phyloP scores from a whole-genome alignment of 2,797 vertebrate species.

The Pampus argenteus region DNA sequence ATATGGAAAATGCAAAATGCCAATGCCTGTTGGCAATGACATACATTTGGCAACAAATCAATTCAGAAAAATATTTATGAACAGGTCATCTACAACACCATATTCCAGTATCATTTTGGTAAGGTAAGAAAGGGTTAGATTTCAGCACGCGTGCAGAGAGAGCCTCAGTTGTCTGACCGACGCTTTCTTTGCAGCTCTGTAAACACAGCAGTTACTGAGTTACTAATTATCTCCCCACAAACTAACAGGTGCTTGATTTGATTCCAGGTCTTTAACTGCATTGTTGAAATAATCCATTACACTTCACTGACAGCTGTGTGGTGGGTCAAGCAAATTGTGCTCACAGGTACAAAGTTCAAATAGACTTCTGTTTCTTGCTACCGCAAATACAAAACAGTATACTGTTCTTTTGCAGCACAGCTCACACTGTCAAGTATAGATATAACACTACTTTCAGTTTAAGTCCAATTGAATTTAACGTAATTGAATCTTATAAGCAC shows the following conservation, averaged over 20 bases:
- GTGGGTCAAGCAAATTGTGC: slow-evolving; percentile 56
- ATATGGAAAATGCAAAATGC: no score
- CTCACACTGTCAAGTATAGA: slow-evolving; percentile 26
- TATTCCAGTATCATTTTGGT: not conserved
- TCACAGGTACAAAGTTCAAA: slow-evolving; percentile 81
- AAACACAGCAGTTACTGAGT: slow-evolving; percentile 77
- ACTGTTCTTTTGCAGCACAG: slow-evolving; percentile 59
- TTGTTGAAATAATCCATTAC: slow-evolving; percentile 55
- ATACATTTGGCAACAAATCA: no score
- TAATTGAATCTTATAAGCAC: slow-evolving; percentile 9
- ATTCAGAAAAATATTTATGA: no score
- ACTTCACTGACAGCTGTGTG: slow-evolving; percentile 62
- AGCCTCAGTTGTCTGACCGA: slow-evolving; percentile 45
- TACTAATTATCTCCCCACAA: slow-evolving; percentile 72
- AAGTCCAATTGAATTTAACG: slow-evolving; percentile 7
- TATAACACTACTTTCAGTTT: slow-evolving; percentile 28
- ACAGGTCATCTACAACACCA: not conserved
- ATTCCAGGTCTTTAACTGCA: slow-evolving; percentile 65
- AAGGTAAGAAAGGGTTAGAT: slow-evolving; percentile 1
- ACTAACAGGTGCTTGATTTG: slow-evolving; percentile 82
- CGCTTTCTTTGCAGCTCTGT: slow-evolving; percentile 62
- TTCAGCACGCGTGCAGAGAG: slow-evolving; percentile 16
- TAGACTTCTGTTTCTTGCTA: slow-evolving; percentile 52
- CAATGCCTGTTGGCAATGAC: no score
- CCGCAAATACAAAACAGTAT: slow-evolving; percentile 72